Evolutionary conservation across 1,140 invertebrate species (phyloP).

Genomic region (Drosophila serrata): DNA sequence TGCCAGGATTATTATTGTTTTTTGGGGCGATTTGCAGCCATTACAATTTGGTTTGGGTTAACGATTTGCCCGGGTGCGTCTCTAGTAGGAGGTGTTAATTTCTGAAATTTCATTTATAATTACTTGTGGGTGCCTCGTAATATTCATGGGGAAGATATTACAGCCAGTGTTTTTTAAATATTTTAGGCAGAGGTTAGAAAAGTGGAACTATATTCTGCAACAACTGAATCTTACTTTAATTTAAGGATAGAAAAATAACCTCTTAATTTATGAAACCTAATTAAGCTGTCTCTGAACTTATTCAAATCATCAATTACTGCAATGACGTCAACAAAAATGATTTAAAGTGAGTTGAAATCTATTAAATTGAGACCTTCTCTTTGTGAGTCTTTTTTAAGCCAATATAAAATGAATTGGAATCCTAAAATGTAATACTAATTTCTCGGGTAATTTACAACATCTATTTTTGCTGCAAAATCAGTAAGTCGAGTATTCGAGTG

Average conservation of each 20-base stretch:
- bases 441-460: conserved; percentile 42
- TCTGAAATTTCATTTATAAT: conserved; percentile 62
- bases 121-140: conserved; percentile 9
- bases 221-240: too few species aligned
- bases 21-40: conserved; percentile 55
- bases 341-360: background rate
- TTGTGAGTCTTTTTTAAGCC: background rate
- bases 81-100: conserved; percentile 62
- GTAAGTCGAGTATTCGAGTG: background rate
- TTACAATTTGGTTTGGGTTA: conserved; percentile 45
- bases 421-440: conserved; percentile 2
- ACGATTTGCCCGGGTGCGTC: conserved; percentile 2
- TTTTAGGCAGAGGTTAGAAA: background rate
- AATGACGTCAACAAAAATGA: background rate
- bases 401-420: background rate
- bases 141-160: conserved; percentile 1
- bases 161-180: conserved; percentile 5
- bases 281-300: too few species aligned
- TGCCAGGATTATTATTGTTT: conserved; percentile 75
- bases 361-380: background rate
- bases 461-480: conserved; percentile 28
- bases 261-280: too few species aligned
- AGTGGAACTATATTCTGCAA: too few species aligned
- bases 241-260: too few species aligned
- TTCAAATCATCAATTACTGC: background rate